Evolutionary conservation across 2,888 invertebrate species (phyloP), one percentile per base, ranked within the genome.

Genomic region (Xylocampa areola): DNA sequence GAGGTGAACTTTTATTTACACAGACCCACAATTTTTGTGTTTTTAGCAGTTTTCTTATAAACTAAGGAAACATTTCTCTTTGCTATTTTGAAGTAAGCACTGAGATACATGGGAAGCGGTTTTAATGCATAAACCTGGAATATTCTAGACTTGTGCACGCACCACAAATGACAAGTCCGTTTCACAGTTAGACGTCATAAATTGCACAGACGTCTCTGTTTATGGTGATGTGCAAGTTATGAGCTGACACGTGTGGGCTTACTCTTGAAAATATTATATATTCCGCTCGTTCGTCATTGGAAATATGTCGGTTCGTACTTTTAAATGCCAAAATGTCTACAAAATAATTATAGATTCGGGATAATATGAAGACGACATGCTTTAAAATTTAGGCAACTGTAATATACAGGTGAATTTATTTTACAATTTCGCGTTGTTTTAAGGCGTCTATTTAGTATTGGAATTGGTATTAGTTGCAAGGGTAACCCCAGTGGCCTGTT

Each of bases 101-200:
- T 23, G 19, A 21, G 10, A 36, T 13, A 37, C 35, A 29, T 10
- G 11, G 11, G 44, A 30, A 66, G 45, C 49, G 27, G 37, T 68
- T 55, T 47, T 79, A 79, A 74, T 70, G 68, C 73, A 77, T 71
- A 76, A 73, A 74, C 72, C n/a, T 70, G 33, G 69, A 73, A 77
- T 76, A 76, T 79, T 73, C 72, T 61, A 67, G 64, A 72, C 74
- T 76, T 69, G 77, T 74, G 64, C 71, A 74, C 76, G 76, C 78
- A 79, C 81, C 80, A 84, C 86, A 86, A 85, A 84, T 85, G 79
- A 81, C 81, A 80, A 79, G 83, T 82, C 85, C 82, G 79, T 81
- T 78, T 80, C 76, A 60, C 77, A 87, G 85, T 86, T 84, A 84
- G 81, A 80, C 84, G 73, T 84, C 85, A 88, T 85, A 87, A 88